A percentile compares a stretch with the other conserved stretches of the same genome.
These are phyloP conservation scores for Murina feae DNA, from an alignment of 2,113 vertebrate genomes.

Conservation along the genomic window DNA sequence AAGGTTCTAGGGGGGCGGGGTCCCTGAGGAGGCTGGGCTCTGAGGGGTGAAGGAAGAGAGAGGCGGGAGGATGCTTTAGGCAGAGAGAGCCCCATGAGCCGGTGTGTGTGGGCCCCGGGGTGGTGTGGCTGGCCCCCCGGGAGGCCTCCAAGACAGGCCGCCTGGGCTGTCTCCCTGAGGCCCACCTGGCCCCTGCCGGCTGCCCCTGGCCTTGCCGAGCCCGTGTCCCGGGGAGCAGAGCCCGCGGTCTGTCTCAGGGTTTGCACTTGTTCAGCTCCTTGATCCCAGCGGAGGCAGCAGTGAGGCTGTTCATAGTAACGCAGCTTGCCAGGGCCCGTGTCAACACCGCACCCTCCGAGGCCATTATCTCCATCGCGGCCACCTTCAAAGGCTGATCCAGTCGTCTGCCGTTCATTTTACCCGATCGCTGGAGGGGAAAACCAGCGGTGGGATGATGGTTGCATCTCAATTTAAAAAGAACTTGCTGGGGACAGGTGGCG, in stretches of 20 bases:
- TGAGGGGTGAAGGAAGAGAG: neutral
- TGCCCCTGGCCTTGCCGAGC: neutral
- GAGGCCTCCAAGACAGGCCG: too few relatives aligned
- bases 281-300: constrained; percentile 12
- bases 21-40: neutral
- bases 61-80: rapidly evolving
- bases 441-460: constrained; percentile 32
- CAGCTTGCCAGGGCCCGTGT: constrained; percentile 55
- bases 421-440: constrained; percentile 53
- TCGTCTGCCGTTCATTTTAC: constrained; percentile 62
- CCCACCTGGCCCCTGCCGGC: neutral
- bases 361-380: constrained; percentile 49
- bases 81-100: rapidly evolving
- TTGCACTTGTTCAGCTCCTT: neutral
- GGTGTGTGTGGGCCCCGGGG: rapidly evolving
- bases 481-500: neutral
- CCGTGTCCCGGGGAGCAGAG: rapidly evolving
- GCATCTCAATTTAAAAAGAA: constrained; percentile 62
- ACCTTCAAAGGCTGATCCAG: constrained; percentile 73
- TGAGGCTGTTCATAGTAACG: constrained; percentile 54
- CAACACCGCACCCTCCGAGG: constrained; percentile 46
- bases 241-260: neutral
- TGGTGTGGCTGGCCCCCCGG: rapidly evolving
- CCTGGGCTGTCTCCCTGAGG: neutral
- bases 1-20: neutral